phyloP scores from a whole-genome alignment of 2,888 invertebrate genomes.

The Drosophila niveifrons region DNA sequence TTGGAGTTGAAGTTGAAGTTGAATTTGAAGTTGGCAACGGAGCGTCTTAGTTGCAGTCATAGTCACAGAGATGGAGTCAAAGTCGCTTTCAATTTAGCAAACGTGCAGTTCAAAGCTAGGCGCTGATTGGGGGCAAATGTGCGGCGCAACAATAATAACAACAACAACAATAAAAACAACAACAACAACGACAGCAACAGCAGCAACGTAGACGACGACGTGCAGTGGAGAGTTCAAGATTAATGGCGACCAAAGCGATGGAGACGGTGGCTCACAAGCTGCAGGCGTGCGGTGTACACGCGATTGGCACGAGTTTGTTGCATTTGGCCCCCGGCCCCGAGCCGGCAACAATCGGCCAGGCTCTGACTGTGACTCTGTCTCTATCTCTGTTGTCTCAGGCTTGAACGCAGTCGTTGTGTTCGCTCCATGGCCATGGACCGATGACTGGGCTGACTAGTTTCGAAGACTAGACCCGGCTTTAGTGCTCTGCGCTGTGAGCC shows the following conservation, averaged over 20 bases:
- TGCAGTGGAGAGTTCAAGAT: conserved; percentile 68
- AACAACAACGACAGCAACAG: conserved; percentile 18
- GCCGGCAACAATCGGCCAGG: conserved; percentile 27
- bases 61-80: conserved; percentile 53
- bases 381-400: not conserved
- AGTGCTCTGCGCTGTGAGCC: not conserved
- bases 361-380: conserved; percentile 19
- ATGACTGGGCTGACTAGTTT: conserved; percentile 66
- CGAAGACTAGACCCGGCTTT: conserved; percentile 40
- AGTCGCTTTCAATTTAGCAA: conserved; percentile 82
- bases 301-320: conserved; percentile 85
- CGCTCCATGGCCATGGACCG: conserved; percentile 10
- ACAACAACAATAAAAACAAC: conserved; percentile 28
- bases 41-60: conserved; percentile 32
- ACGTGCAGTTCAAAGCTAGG: conserved; percentile 78
- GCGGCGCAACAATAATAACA: conserved; percentile 57
- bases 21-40: conserved; percentile 33
- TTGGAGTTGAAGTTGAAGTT: conserved; percentile 18
- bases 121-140: conserved; percentile 80
- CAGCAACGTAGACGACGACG: conserved; percentile 38
- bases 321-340: conserved; percentile 48
- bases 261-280: conserved; percentile 60
- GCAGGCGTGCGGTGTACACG: conserved; percentile 84
- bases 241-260: conserved; percentile 70
- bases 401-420: not conserved